These are phyloP conservation scores for Allolobophora icterica DNA, from an alignment of 2,888 invertebrate species.

Conservation along the genomic window DNA sequence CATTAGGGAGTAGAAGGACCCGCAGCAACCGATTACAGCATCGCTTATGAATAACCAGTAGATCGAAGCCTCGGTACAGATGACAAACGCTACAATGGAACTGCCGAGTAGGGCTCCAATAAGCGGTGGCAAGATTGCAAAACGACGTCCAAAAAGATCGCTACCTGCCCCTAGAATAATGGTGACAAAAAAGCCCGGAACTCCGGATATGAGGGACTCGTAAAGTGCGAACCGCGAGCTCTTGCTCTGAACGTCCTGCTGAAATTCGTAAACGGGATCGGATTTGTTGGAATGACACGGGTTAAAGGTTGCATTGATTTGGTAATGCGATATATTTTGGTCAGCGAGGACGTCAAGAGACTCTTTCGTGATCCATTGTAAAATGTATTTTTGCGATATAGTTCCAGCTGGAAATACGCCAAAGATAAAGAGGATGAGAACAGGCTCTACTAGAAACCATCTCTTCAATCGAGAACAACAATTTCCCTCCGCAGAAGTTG, in stretches of 20 bases:
- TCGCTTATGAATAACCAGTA: slow-evolving; percentile 36
- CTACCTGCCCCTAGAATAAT: slow-evolving; percentile 44
- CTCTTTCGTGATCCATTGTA: slow-evolving; percentile 24
- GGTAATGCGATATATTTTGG: not conserved
- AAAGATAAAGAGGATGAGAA: slow-evolving; percentile 38
- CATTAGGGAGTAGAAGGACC: slow-evolving; percentile 32
- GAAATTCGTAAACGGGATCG: slow-evolving; percentile 29
- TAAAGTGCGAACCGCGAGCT: slow-evolving; percentile 35
- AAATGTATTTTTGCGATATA: slow-evolving; percentile 37
- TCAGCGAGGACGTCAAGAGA: not conserved
- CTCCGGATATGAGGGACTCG: not conserved
- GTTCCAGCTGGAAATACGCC: slow-evolving; percentile 31
- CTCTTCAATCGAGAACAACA: not conserved
- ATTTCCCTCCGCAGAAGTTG: not conserved
- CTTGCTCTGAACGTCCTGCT: slow-evolving; percentile 33
- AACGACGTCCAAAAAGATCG: slow-evolving; percentile 42
- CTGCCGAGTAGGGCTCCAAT: slow-evolving; percentile 28
- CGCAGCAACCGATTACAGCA: slow-evolving; percentile 36
- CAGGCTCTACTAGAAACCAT: slow-evolving; percentile 43
- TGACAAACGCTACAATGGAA: slow-evolving; percentile 23
- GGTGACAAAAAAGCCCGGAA: slow-evolving; percentile 42
- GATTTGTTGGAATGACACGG: slow-evolving; percentile 32
- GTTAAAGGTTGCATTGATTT: slow-evolving; percentile 19
- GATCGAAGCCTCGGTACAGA: slow-evolving; percentile 36
- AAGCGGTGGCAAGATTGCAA: slow-evolving; percentile 44